Evolutionary conservation across 2,113 vertebrate genomes (phyloP).

Genomic region (Saccopteryx bilineata): DNA sequence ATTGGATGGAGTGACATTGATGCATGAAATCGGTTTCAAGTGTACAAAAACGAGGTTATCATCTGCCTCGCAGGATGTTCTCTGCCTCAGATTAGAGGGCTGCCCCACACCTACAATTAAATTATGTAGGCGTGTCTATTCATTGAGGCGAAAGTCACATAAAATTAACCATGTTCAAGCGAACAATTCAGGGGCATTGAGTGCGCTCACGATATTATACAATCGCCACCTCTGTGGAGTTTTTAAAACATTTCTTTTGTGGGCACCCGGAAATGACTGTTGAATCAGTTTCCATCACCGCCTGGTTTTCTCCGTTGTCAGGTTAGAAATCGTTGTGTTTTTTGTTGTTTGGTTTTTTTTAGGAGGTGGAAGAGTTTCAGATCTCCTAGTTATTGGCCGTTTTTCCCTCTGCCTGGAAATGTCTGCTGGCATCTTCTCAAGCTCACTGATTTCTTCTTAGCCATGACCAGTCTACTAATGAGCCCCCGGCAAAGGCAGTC

Average conservation of each 20-base stretch:
- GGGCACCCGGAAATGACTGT: not conserved
- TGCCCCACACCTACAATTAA: not conserved
- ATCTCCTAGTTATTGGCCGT: not conserved
- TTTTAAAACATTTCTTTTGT: not conserved
- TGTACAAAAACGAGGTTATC: not conserved
- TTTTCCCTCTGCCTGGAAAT: not conserved
- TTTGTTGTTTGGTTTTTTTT: too few species aligned
- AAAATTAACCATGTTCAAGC: constrained; percentile 50
- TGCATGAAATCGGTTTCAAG: too few species aligned
- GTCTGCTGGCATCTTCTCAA: not conserved
- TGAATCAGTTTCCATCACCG: not conserved
- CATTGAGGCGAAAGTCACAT: constrained; percentile 35
- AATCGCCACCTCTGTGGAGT: not conserved
- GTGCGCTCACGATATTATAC: not conserved
- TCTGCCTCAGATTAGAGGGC: not conserved
- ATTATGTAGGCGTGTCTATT: not conserved
- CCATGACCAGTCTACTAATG: not conserved
- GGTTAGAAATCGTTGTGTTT: not conserved
- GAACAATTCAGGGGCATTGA: not conserved
- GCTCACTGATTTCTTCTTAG: not conserved
- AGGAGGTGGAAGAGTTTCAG: not conserved
- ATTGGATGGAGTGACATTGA: not conserved
- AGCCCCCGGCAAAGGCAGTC: not conserved
- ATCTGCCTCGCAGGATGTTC: not conserved
- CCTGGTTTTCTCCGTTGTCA: not conserved